Evolutionary conservation across 2,888 invertebrate species (phyloP).

Genomic region (Harmothoe impar): DNA sequence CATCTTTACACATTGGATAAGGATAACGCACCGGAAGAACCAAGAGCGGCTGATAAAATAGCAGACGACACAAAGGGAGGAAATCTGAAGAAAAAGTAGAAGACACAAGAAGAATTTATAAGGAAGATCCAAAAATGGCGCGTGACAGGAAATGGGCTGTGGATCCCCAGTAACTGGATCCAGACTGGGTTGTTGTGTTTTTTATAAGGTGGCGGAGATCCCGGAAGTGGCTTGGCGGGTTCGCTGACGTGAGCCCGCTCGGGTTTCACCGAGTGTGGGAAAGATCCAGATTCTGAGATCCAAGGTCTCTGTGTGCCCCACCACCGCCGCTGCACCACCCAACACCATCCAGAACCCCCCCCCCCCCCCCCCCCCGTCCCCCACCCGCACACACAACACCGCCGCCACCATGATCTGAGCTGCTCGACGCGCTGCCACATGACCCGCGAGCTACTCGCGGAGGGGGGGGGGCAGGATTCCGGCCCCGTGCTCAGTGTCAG

Average conservation of each 20-base stretch:
- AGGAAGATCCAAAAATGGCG: not conserved
- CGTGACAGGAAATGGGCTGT: conserved; percentile 3
- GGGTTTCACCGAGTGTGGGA: not conserved
- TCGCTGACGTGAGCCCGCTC: not conserved
- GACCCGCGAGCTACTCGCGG: no score
- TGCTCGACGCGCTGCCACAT: no score
- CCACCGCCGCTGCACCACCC: not conserved
- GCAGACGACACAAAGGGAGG: not conserved
- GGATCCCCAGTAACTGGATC: not conserved
- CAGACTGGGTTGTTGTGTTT: not conserved
- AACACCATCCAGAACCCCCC: no score
- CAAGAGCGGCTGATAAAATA: no score
- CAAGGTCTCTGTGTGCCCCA: not conserved
- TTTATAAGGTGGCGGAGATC: not conserved
- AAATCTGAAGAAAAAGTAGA: not conserved
- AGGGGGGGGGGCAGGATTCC: no score
- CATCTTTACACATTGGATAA: no score
- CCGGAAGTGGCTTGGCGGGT: conserved; percentile 30
- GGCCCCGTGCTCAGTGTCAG: no score
- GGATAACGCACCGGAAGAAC: no score
- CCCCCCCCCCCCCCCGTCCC: not conserved
- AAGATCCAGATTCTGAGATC: conserved; percentile 22
- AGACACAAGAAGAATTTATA: not conserved
- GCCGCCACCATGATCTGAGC: no score
- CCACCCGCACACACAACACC: not conserved